phyloP scores from a whole-genome alignment of 1,140 invertebrate species.

The Anastrepha ludens region DNA sequence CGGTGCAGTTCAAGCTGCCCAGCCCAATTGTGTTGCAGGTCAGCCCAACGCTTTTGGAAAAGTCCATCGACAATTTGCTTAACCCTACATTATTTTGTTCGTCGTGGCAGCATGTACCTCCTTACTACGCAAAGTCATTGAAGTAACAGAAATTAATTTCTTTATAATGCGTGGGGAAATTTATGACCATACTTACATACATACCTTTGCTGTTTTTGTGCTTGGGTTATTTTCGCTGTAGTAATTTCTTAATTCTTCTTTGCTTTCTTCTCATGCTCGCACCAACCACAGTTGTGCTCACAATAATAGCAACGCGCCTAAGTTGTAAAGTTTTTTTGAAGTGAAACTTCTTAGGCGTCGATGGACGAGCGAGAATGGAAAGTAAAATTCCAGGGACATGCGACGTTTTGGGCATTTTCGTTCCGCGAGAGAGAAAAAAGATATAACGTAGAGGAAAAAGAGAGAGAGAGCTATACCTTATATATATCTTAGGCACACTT shows the following conservation, averaged over 20 bases:
- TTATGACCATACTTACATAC: slow-evolving; percentile 24
- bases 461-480: no score
- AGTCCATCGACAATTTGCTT: neutral
- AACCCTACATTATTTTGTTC: neutral
- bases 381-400: no score
- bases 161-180: slow-evolving; percentile 58
- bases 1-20: neutral
- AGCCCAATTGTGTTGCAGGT: neutral
- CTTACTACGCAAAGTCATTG: neutral
- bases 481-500: no score
- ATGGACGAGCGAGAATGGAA: no score
- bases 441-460: no score
- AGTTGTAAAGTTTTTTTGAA: no score
- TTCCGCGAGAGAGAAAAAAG: no score
- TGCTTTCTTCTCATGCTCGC: neutral
- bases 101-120: neutral
- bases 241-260: slow-evolving; percentile 50
- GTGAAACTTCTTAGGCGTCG: no score
- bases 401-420: no score
- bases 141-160: slow-evolving; percentile 55
- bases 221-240: neutral
- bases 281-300: no score
- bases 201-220: neutral
- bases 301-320: no score
- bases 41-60: neutral